Evolutionary conservation across 92 coral and sea anemone genomes (phyloP), one percentile per base, ranked within the genome.

Genomic region (Palythoa grandiflora): DNA sequence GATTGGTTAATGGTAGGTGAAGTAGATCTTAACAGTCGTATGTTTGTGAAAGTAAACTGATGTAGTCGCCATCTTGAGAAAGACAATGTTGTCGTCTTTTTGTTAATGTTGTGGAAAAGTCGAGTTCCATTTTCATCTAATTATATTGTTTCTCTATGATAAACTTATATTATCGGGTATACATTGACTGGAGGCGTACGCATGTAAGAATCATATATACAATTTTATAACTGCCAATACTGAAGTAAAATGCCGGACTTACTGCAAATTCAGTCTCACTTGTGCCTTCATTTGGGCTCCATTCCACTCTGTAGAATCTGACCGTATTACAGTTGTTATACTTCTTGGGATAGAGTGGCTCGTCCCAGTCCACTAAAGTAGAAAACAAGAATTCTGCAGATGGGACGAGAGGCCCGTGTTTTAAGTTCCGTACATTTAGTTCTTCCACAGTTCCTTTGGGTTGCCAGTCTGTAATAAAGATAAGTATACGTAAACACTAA

Each of bases 301-400:
- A 81, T 19, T 2, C 5, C 2, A 81, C 47, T 1, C 1, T 11
- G 75, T 81, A 81, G 13, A 0, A 0, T 3, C 1, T 81, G n/a
- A 68, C 65, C 6, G 14, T 9, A 60, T 47, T 66, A 76, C 86
- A 81, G 19, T 78, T 55, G n/a, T 44, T 65, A 63, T 81, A 20
- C 48, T 66, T 81, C 47, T 66, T 28, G 5, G 76, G 20, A 14
- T 81, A 81, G 19, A 21, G 28, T 39, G 86, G 86, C 75, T 65
- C 86, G 2, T 81, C 61, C 86, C 86, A 81, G 75, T 48, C 48
- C 76, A 81, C 47, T 47, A 68, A 21, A 14, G 75, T 50, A 20
- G 86, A 81, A 70, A 81, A 81, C 59, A 20, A 51, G 35, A 65
- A 81, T 11, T 68, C 86, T 6, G 52, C n/a, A 19, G 86, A 47